Evolutionary conservation across 2,113 vertebrate genomes (phyloP).

Genomic region (Motacilla alba): DNA sequence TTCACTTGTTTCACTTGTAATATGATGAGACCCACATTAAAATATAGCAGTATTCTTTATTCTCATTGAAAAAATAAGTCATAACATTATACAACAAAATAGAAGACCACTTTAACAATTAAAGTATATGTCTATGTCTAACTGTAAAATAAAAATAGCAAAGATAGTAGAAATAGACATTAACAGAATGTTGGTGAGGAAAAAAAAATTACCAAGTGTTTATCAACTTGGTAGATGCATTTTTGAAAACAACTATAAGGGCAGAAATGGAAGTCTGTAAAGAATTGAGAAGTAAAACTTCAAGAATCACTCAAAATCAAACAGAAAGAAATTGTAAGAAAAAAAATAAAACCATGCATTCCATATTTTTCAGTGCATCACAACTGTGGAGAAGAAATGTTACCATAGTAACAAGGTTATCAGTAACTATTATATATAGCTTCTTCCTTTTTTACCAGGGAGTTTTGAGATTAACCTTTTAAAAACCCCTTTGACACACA

Average conservation of each 20-base stretch:
- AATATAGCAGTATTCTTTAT: not conserved
- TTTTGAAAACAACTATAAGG: constrained; percentile 41
- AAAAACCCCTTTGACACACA: constrained; percentile 36
- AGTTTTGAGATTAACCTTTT: constrained; percentile 57
- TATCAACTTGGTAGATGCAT: not conserved
- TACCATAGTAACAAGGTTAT: constrained; percentile 71
- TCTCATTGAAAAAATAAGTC: not conserved
- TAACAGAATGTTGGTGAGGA: not conserved
- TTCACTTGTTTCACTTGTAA: not conserved
- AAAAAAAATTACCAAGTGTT: not conserved
- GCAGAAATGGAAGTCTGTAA: not conserved
- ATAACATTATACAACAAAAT: not conserved
- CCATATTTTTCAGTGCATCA: constrained; percentile 48
- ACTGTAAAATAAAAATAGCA: not conserved
- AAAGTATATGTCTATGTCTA: not conserved
- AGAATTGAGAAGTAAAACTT: constrained; percentile 23
- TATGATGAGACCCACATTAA: not conserved
- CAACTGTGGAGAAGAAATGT: constrained; percentile 45
- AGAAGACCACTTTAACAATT: not conserved
- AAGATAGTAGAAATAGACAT: not conserved
- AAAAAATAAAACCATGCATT: constrained; percentile 26
- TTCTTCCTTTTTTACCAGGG: constrained; percentile 34
- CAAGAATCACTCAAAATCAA: constrained; percentile 25
- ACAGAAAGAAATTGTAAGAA: not conserved
- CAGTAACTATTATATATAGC: constrained; percentile 28